Conservation (phyloP, 2,888 invertebrate species). For the Parelbella ahira region DNA sequence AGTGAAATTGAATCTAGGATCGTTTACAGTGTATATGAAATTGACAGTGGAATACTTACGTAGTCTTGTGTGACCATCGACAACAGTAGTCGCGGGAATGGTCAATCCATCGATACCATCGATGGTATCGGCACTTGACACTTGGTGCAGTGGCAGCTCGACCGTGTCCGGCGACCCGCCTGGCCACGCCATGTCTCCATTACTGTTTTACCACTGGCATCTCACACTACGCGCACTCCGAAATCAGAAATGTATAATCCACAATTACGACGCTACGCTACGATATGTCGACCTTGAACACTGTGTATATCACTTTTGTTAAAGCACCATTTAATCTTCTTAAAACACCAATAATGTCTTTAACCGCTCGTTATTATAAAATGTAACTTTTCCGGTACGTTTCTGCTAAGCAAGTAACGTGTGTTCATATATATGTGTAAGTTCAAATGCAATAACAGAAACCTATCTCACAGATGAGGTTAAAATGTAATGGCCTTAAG, state of each 20-base stretch:
- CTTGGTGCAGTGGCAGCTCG: constrained; percentile 55
- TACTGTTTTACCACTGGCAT: constrained; percentile 35
- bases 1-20: too few species aligned
- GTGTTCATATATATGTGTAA: too few species aligned
- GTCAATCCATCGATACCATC: constrained; percentile 39
- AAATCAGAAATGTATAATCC: constrained; percentile 5
- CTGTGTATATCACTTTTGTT: constrained; percentile 8
- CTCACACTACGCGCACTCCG: constrained; percentile 22
- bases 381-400: too few species aligned
- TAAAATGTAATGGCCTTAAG: too few species aligned
- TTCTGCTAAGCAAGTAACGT: too few species aligned
- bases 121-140: constrained; percentile 35
- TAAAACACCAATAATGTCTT: neutral
- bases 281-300: constrained; percentile 16
- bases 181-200: constrained; percentile 69
- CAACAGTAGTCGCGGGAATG: constrained; percentile 40
- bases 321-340: constrained; percentile 24
- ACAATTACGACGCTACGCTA: constrained; percentile 6
- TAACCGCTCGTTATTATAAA: neutral
- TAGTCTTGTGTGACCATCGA: constrained; percentile 40
- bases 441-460: too few species aligned
- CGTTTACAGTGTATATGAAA: too few species aligned
- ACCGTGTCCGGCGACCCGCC: constrained; percentile 60
- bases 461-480: too few species aligned
- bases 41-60: too few species aligned